Evolutionary conservation across 2,113 vertebrate genomes (phyloP), one percentile per base, ranked within the genome.

Genomic region (Gopherus evgoodei): DNA sequence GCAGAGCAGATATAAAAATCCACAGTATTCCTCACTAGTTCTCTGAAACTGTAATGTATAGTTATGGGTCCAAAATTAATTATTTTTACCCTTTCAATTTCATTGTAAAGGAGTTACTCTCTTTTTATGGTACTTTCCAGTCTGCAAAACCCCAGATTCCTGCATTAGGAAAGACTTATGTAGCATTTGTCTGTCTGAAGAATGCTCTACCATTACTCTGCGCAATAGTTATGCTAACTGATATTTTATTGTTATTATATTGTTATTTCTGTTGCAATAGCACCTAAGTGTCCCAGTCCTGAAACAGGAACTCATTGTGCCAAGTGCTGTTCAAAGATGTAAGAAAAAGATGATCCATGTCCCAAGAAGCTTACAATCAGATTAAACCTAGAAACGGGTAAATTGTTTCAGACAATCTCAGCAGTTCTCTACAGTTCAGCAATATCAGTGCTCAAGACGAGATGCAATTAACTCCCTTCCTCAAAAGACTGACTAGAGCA

Each of bases 1-100:
- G 96, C 95, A 97, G 84, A 89, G 25, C 6, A 94, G 95, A 90
- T 84, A 94, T 62, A 94, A 95, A 94, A 95, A 94, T 89, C 53
- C 38, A 94, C 90, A 93, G 83, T 93, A 81, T 96, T 97, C 96
- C 84, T 86, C 88, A 56, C 56, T 95, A 97, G 89, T 38, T 95
- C 76, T 88, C 89, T 89, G 87, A 93, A 91, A 95, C 87, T 21
- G n/a, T 91, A 96, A 90, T 94, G 82, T 81, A 94, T 94, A 95
- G 92, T 95, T 96, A 94, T 90, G 82, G 91, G 14, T 47, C 44
- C 38, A 93, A 96, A 96, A 59, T 47, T 57, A 83, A 91, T 53
- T 72, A 91, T 88, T 87, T 95, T 95, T 94, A 80, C 87, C 72
- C 90, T 81, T 79, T 81, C 65, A 72, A 4, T 82, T 87, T 96